Evolutionary conservation across 2,113 vertebrate species (phyloP).

Genomic region (Ivindomyrus marchei): DNA sequence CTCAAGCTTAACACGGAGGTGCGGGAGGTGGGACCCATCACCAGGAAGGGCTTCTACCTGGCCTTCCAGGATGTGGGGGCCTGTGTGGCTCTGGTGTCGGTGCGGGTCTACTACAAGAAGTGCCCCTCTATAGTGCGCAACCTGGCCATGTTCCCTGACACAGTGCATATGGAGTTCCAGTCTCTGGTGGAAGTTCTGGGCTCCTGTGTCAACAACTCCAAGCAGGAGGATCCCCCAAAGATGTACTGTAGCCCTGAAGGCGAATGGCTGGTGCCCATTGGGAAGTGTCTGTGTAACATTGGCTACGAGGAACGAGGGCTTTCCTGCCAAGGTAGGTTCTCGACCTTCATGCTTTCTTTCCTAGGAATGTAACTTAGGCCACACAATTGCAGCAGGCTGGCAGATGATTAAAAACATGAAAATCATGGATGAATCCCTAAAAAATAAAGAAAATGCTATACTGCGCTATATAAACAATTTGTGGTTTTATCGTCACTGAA

Average conservation of each 20-base stretch:
- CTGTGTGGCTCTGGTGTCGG: conserved; percentile 65
- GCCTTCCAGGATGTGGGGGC: conserved; percentile 83
- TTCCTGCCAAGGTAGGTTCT: conserved; percentile 83
- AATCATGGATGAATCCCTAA: not conserved
- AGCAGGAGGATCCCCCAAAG: conserved; percentile 89
- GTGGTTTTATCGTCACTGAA: not conserved
- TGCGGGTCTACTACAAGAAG: conserved; percentile 95
- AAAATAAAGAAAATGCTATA: not conserved
- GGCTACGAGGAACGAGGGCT: conserved; percentile 86
- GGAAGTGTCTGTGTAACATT: conserved; percentile 88
- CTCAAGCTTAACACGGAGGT: conserved; percentile 96
- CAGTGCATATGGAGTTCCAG: conserved; percentile 92
- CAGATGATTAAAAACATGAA: not conserved
- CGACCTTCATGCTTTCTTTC: not conserved
- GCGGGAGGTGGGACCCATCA: conserved; percentile 87
- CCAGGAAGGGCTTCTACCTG: conserved; percentile 90
- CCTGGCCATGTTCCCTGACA: conserved; percentile 91
- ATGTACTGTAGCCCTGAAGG: conserved; percentile 99
- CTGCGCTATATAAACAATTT: not conserved
- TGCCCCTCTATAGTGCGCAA: conserved; percentile 90
- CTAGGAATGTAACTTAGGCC: not conserved
- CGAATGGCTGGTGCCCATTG: conserved; percentile 97
- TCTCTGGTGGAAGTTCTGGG: conserved; percentile 93
- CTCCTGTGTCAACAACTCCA: conserved; percentile 94
- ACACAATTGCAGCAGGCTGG: not conserved